Base-by-base conservation (phyloP, 2,797 vertebrate species). In the Tenualosa thibaudeaui region DNA sequence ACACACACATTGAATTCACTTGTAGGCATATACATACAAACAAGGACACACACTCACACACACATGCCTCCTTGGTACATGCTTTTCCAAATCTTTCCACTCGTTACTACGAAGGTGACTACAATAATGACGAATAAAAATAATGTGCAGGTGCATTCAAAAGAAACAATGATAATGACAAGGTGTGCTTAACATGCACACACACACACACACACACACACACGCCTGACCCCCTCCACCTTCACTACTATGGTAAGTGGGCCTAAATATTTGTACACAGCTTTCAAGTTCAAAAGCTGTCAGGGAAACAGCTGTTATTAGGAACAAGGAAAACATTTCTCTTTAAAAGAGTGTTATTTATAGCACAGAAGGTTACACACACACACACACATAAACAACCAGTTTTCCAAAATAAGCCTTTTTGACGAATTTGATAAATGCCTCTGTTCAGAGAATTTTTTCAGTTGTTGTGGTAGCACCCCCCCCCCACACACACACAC, bases 341-440 rank as follows among this genome's bases (percentile, higher is more conserved):
- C 10, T 40, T 43, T 15, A 15, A 75, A 75, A 24, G 12, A 65
- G 4, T 40, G 19, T 17, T 17, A 17, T 75, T 31, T 75, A 40
- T 6, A 75, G 12, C 37, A 75, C 15, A 43, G 62, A 31, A 65
- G 13, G 68, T 40, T 31, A 15, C 12, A 15, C 51, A 53, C 51
- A 53, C 51, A 53, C 51, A 53, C 51, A 53, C 10, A 53, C 12
- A 53, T 15, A 37, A 1, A 71, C 24, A 19, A 58, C 5, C 17
- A 37, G 17, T 86, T 84, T 58, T 65, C 56, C 81, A 37, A 87
- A 87, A 86, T 43, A 37, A 50, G n/a, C 86, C 88, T 88, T 89
- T 54, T 31, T 31, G 31, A 31, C 31, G 31, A 31, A 31, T 31
- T 31, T 31, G 31, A 31, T 1, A 31, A 31, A 31, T 31, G 31